Evolutionary conservation across 2,888 invertebrate genomes (phyloP).

Genomic region (Megaustenia siamemsis): DNA sequence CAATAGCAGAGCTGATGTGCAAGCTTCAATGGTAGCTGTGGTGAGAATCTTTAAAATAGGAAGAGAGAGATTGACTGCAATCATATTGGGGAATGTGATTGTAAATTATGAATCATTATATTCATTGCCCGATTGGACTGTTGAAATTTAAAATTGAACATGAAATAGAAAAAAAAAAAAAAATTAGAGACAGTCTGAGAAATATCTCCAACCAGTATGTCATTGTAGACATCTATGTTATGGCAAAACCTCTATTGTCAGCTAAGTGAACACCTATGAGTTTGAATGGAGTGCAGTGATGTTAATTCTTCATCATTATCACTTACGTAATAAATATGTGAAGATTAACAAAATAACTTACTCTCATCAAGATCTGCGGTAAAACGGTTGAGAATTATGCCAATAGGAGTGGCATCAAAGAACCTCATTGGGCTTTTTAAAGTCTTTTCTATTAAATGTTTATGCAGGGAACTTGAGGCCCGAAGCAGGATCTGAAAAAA

Average conservation of each 20-base stretch:
- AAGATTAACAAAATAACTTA: constrained; percentile 60
- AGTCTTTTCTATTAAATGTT: constrained; percentile 66
- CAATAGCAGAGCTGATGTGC: no score
- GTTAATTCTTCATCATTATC: not conserved
- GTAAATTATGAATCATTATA: no score
- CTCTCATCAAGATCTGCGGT: constrained; percentile 79
- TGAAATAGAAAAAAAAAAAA: no score
- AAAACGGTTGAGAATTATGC: constrained; percentile 78
- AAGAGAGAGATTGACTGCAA: no score
- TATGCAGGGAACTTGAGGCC: constrained; percentile 82
- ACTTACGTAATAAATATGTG: not conserved
- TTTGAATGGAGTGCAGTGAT: not conserved
- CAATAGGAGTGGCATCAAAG: constrained; percentile 78
- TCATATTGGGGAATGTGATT: no score
- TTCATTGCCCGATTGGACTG: no score
- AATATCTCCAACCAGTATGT: not conserved
- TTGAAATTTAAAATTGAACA: no score
- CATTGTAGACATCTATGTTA: not conserved
- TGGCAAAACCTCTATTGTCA: no score
- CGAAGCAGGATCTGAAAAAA: constrained; percentile 65
- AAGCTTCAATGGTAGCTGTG: no score
- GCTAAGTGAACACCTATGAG: no score
- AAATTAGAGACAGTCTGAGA: no score
- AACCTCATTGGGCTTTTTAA: constrained; percentile 74
- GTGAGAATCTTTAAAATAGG: no score